These are phyloP conservation scores for Helogale parvula DNA, from an alignment of 2,113 vertebrate genomes.

Conservation along the genomic window DNA sequence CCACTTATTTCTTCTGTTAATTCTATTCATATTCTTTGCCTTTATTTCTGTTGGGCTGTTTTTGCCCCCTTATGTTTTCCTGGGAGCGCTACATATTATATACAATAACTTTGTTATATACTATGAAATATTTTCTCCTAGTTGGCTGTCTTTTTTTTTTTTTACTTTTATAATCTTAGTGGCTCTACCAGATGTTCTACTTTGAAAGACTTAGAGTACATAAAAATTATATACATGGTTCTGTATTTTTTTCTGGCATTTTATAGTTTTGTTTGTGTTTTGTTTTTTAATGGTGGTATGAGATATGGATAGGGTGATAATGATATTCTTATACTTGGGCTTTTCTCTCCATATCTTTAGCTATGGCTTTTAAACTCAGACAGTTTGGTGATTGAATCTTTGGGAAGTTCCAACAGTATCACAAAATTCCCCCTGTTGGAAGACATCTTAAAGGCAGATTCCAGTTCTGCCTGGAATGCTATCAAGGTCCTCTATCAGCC, in stretches of 20 bases:
- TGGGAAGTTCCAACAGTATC: constrained; percentile 69
- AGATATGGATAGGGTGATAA: neutral
- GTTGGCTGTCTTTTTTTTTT: neutral
- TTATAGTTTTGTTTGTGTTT: neutral
- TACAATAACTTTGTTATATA: neutral
- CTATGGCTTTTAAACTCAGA: constrained; percentile 97
- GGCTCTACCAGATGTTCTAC: neutral
- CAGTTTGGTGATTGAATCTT: constrained; percentile 90
- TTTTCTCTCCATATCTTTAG: constrained; percentile 84
- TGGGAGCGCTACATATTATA: neutral
- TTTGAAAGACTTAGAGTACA: neutral
- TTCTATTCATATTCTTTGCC: neutral
- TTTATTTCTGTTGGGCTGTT: neutral
- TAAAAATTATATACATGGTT: neutral
- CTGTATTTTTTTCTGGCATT: neutral
- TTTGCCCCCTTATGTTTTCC: neutral
- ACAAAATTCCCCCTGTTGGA: constrained; percentile 80
- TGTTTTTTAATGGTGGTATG: constrained; percentile 7
- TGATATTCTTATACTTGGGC: neutral
- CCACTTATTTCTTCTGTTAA: constrained; percentile 4
- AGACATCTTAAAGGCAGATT: constrained; percentile 66
- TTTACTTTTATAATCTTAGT: neutral
- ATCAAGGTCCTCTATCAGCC: constrained; percentile 94
- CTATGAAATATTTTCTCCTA: constrained; percentile 17
- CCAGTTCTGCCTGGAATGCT: constrained; percentile 82